Base-by-base conservation (phyloP, 2,797 vertebrate species). In the Limosa lapponica region DNA sequence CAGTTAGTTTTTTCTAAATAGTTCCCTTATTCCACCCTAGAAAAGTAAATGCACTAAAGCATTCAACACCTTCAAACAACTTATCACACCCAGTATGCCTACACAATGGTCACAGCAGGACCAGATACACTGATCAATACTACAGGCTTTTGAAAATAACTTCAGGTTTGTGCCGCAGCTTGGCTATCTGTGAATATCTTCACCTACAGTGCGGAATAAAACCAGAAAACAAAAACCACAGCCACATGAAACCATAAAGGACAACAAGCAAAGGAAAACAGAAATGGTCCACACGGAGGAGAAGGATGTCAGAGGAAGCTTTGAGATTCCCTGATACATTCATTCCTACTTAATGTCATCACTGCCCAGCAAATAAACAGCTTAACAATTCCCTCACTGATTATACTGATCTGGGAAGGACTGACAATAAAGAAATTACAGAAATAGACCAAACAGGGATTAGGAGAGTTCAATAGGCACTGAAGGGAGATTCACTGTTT, bases 371-470 rank as follows among this genome's bases (percentile, higher is more conserved):
- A 96, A 93, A 85, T 71, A 78, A 93, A 95, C 64, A 93, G 36
- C 66, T 89, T 75, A 84, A 90, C 83, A 79, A 73, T 48, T 84
- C 81, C 62, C 89, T 93, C 86, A 87, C 73, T 77, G 43, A 90
- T 87, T 69, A 84, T 13, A 65, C 10, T 41, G 34, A 75, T 41
- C 59, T 83, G 57, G 24, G 65, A 71, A 74, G 61, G 57, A 79
- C 0, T 62, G 39, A 74, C 71, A 93, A 89, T 51, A 89, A 89
- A 95, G 48, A 85, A 87, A 82, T 90, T 41, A 72, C n/a, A 86
- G 51, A 79, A 70, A 90, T 0, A 84, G n/a, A 87, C n/a, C 62
- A 62, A 93, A 73, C 3, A 66, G 34, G 74, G 55, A 85, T 90
- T 71, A 93, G 32, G 13, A 89, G 39, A 87, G 46, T 66, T 77